Evolutionary conservation across 2,113 vertebrate species (phyloP), one percentile per base, ranked within the genome.

Genomic region (Corythaixoides concolor): DNA sequence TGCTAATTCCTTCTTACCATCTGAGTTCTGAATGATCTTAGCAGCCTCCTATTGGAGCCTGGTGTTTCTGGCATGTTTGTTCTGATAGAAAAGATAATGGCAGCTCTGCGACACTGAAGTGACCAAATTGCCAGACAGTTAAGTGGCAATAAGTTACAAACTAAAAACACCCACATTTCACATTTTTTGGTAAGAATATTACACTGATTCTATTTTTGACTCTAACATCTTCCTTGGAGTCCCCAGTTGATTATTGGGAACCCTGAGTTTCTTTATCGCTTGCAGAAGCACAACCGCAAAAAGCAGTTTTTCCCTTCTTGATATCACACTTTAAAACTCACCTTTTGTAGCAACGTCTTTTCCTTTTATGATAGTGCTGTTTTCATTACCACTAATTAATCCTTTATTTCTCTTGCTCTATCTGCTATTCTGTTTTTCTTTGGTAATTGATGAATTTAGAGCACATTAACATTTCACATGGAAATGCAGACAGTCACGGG

Each of bases 401-500:
- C 11, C 3, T 58, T 70, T 91, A 28, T 70, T 92, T 91, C 22
- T 27, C 47, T 67, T 78, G 2, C 2, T 55, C 1, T 84, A 7
- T 63, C 41, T 55, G 23, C 6, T 59, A 5, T 55, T 78, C 20
- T 41, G 2, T 62, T 89, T 92, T 90, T 18, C 8, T 77, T 85
- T 85, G 32, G 12, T 47, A 26, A 6, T 58, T 33, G 16, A 47
- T 59, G 41, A 5, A 9, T 74, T 70, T 33, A 55, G 6, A 63
- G 9, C 6, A n/a, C 33, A 39, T 45, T n/a, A 41, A 28, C 2
- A 0, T 37, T 92, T 85, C 52, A 27, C 9, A 18, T 9, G 39
- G 50, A 62, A 64, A 73, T 23, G 15, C 30, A 86, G n/a, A 39
- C 0, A 0, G 10, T 43, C n/a, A 53, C 0, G 0, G 20, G 5